Base-by-base conservation (phyloP, 2,113 vertebrate species). In the Danionella cerebrum region DNA sequence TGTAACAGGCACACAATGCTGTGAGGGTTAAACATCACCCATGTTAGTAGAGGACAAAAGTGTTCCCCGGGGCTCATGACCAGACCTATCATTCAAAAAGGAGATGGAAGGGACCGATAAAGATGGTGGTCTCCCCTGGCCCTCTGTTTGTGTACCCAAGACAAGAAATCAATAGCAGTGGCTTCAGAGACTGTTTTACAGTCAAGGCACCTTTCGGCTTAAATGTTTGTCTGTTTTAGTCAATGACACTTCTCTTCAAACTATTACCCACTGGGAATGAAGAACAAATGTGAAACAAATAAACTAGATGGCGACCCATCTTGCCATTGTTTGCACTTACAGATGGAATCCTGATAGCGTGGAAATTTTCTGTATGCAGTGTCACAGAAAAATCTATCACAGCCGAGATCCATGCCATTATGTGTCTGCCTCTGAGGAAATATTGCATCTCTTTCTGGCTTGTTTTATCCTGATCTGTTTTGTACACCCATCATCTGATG, bases 141-240 rank as follows among this genome's bases (percentile, higher is more conserved):
- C 52, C 78, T 67, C 71, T 84, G 84, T 86, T 86, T 87, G 83
- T 83, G 79, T 81, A 78, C 72, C 74, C 41, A 1, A 62, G 85
- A 87, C 83, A 84, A 86, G 79, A 86, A 88, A 88, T 88, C 87
- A 54, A 88, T 88, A 76, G 69, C 11, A 58, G 65, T 60, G 79
- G 76, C 80, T 85, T 85, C 80, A 75, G 73, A 79, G 78, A 80
- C 80, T 85, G 79, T 85, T 89, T 89, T 82, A 84, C 84, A 88
- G 84, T 88, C 86, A 77, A 70, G 72, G 72, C 82, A 77, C 79
- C 79, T 66, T 78, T 81, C 73, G 39, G 79, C 82, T 79, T 88
- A 87, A 87, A 87, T 85, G 86, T 88, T 86, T 83, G 82, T 86
- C 83, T 83, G 79, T 87, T 89, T 87, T 86, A 87, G 86, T 87